Evolutionary conservation across 2,888 invertebrate genomes (phyloP), one percentile per base, ranked within the genome.

Genomic region (Cremastinae sp.): DNA sequence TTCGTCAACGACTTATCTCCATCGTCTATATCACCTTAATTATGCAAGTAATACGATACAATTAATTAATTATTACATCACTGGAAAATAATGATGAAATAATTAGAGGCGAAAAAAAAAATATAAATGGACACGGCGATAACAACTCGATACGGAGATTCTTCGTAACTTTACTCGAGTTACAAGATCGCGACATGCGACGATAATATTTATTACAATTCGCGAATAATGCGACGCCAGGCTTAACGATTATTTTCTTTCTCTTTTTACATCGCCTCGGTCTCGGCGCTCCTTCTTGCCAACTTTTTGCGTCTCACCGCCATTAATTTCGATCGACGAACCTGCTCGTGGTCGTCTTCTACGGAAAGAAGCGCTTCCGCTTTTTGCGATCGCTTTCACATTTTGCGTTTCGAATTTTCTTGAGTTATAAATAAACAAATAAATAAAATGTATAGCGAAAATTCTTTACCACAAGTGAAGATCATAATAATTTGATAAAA

Each of bases 341-440:
- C 58, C 58, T 35, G 61, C 53, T 55, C n/a, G 47, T 18, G 16
- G 28, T 41, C 43, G 45, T 49, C 61, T 41, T 47, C 35, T 9
- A 47, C 45, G 45, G 4, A 12, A 59, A 43, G 43, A 43, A 20
- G 43, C 18, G 35, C 16, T 61, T 61, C 47, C 8, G 35, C 2
- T 10, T 61, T 61, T 61, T 61, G n/a, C 18, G 8, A 37, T 41
- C 43, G 39, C 75, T 75, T 73, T 75, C 68, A 68, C 62, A 61
- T 35, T 7, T 12, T 18, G n/a, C 39, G n/a, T 7, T 37, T 58
- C 39, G 47, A 49, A 55, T 43, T 58, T 58, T 28, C 37, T 12
- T 41, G 37, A 2, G 1, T 9, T n/a, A n/a, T n/a, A n/a, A n/a
- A n/a, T n/a, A n/a, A n/a, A n/a, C n/a, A n/a, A n/a, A n/a, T n/a